These are phyloP conservation scores for Rhynchomys soricoides DNA, from an alignment of 2,113 vertebrate species.

Conservation along the genomic window DNA sequence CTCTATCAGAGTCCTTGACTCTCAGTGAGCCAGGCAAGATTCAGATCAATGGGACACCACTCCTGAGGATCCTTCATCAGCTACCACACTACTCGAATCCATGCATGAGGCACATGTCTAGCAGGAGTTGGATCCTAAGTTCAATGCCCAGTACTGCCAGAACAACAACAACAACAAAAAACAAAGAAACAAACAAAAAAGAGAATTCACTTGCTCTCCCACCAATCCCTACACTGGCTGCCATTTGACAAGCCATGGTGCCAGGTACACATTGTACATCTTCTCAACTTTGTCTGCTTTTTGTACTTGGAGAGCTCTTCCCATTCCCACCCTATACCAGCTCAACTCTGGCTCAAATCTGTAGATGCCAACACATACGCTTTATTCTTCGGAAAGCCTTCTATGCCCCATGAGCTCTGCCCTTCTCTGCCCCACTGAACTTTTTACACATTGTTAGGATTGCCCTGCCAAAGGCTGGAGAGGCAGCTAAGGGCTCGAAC, in stretches of 20 bases:
- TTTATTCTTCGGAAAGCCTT: not conserved
- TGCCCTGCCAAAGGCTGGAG: not conserved
- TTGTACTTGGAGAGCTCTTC: not conserved
- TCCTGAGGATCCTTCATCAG: not conserved
- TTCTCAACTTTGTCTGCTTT: not conserved
- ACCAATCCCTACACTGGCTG: not conserved
- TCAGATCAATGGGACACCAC: not conserved
- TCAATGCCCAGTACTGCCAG: not conserved
- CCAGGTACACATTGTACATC: not conserved
- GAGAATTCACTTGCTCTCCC: not conserved
- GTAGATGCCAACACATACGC: not conserved
- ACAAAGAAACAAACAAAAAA: not conserved
- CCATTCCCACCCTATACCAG: not conserved
- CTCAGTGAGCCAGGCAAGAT: not conserved
- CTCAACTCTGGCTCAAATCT: not conserved
- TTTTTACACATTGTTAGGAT: not conserved
- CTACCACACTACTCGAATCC: not conserved
- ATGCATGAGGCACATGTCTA: not conserved
- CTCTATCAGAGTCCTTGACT: not conserved
- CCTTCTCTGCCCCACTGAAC: not conserved
- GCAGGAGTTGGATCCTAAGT: not conserved
- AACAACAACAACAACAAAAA: not conserved
- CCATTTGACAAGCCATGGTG: not conserved
- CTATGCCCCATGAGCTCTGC: not conserved
- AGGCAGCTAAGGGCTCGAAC: not conserved